phyloP scores from a whole-genome alignment of 2,888 invertebrate genomes.

The Uloborus plumipes region DNA sequence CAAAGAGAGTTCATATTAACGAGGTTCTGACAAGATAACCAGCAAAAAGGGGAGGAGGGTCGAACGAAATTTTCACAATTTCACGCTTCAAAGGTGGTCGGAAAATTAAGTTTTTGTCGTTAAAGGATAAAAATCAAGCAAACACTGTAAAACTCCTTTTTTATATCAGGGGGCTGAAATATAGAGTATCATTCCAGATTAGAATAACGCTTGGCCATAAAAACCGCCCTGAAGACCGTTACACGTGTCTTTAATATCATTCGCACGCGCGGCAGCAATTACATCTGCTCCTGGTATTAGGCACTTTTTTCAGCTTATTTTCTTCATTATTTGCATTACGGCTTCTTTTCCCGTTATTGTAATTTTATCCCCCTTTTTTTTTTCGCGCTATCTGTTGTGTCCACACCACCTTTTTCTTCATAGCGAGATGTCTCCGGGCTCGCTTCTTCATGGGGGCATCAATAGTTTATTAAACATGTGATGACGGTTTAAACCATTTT shows the following conservation, averaged over 20 bases:
- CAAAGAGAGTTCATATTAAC: conserved; percentile 11
- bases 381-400: conserved; percentile 37
- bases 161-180: conserved; percentile 45
- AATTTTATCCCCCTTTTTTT: conserved; percentile 23
- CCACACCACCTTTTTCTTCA: conserved; percentile 38
- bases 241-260: conserved; percentile 59
- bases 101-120: conserved; percentile 63
- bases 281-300: conserved; percentile 45
- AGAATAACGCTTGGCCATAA: conserved; percentile 40
- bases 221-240: conserved; percentile 54
- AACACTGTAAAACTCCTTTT: conserved; percentile 59
- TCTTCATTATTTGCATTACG: conserved; percentile 12
- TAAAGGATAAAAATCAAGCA: conserved; percentile 39
- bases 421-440: conserved; percentile 7
- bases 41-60: background rate
- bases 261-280: conserved; percentile 52
- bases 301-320: no score
- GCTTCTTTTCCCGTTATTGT: conserved; percentile 16
- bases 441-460: conserved; percentile 35
- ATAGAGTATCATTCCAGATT: conserved; percentile 60
- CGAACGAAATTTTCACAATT: conserved; percentile 34
- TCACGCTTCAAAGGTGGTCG: conserved; percentile 36
- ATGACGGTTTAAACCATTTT: conserved; percentile 53
- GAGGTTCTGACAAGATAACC: conserved; percentile 9
- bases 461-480: conserved; percentile 63